Evolutionary conservation across 2,797 vertebrate genomes (phyloP), one percentile per base, ranked within the genome.

Genomic region (Uromys caudimaculatus): DNA sequence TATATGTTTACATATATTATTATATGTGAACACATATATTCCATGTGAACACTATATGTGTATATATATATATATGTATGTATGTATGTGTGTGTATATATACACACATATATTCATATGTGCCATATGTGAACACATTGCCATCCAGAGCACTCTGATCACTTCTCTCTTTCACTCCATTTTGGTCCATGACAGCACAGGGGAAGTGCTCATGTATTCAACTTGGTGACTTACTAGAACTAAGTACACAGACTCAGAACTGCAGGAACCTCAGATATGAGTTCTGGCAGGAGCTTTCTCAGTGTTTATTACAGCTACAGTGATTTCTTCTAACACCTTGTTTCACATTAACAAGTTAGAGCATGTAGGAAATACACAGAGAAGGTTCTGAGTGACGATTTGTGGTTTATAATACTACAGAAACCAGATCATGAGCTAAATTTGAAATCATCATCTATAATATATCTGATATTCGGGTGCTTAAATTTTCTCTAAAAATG

Each of bases 321-420:
- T 83, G 98, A 98, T 96, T 99, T 99, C 99, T 99, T 99, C 98
- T 98, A 99, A 98, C 99, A 99, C 99, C 99, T 99, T 98, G 99
- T 99, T 99, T 99, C 98, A 97, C 99, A 99, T 98, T 99, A 98
- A 99, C 96, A 98, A 41, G 98, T 97, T 99, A 98, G 98, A 98
- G 98, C 97, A 98, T 98, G 95, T 97, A 98, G 94, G 89, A 96
- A 92, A 90, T 50, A 97, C 50, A 94, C 71, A 81, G 77, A 83
- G 87, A 89, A 92, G 78, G 38, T 95, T 95, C 88, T 94, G 2
- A 54, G 32, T 79, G 79, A 88, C 87, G 88, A 91, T 95, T 93
- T 97, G 35, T 96, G 93, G 87, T 97, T 98, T 96, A 13, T 96
- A 97, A 95, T 9, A 93, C 97, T 97, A 90, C 93, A 92, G 97